Percentiles rank a stretch among this genome's conserved stretches.
Conservation (phyloP, 2,113 vertebrate genomes). For the Papio anubis region DNA sequence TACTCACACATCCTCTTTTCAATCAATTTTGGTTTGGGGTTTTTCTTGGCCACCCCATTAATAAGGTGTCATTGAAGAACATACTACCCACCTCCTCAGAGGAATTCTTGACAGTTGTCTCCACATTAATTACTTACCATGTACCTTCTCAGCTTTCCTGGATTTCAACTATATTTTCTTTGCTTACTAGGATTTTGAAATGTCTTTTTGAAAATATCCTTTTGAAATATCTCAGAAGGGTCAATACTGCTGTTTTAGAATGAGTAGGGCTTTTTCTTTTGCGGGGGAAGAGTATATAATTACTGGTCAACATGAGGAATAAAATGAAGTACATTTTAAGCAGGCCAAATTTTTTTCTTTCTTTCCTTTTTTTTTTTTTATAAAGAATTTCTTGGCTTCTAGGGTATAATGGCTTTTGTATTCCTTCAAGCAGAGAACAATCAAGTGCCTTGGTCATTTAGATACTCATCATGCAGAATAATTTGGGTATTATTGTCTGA, state of each 20-base stretch:
- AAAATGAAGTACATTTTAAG: not conserved
- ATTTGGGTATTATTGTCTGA: not conserved
- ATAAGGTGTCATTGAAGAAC: not conserved
- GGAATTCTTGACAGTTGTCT: not conserved
- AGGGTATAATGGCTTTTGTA: not conserved
- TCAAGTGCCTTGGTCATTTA: not conserved
- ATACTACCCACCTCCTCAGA: not conserved
- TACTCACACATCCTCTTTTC: not conserved
- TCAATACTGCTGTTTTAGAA: not conserved
- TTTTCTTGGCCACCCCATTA: not conserved
- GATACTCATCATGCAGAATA: not conserved
- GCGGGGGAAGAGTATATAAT: accelerated
- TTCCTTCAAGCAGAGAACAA: not conserved
- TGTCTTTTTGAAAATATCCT: not conserved
- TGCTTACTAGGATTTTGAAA: not conserved
- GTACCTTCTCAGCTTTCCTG: not conserved
- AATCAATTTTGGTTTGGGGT: not conserved
- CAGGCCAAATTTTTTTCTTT: not conserved
- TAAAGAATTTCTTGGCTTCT: not conserved
- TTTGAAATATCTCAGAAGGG: not conserved
- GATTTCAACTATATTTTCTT: not conserved
- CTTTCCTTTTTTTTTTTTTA: not conserved
- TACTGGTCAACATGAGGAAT: not conserved
- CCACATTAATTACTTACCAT: not conserved
- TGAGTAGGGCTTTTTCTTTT: not conserved